Conservation (phyloP, 1,140 invertebrate species). For the Cydia fagiglandana region DNA sequence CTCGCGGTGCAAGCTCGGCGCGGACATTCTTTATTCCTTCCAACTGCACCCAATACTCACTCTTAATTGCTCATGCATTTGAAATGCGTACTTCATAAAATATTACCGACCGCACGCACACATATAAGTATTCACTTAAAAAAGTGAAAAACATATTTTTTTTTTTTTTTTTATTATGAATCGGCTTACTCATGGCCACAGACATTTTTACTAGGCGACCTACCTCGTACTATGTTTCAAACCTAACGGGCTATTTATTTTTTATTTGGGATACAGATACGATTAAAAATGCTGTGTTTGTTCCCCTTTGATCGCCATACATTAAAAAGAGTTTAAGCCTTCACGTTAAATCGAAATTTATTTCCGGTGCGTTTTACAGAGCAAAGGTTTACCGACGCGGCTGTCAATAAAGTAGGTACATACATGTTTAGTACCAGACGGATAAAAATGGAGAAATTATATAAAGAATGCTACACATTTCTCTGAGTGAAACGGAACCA, state of each 20-base stretch:
- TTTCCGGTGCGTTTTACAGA: constrained; percentile 21
- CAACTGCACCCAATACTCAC: constrained; percentile 7
- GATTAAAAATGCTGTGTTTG: constrained; percentile 24
- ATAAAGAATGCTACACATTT: constrained; percentile 23
- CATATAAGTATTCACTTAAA: constrained; percentile 3
- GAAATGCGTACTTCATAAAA: constrained; percentile 41
- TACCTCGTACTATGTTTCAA: background rate
- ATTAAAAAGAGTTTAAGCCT: constrained; percentile 27
- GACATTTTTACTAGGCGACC: background rate
- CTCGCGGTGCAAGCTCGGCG: constrained; percentile 25
- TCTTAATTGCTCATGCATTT: constrained; percentile 47
- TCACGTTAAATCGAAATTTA: constrained; percentile 29
- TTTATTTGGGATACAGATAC: constrained; percentile 1
- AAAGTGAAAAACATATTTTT: background rate
- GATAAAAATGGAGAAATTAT: constrained; percentile 2
- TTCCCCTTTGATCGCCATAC: constrained; percentile 30
- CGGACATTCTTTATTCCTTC: constrained; percentile 15
- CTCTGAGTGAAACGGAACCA: constrained; percentile 43
- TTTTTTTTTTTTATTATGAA: too few relatives aligned
- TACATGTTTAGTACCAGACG: constrained; percentile 6
- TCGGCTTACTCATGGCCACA: too few relatives aligned
- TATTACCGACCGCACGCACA: background rate
- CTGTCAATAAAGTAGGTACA: background rate
- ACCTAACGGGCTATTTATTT: background rate
- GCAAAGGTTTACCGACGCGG: background rate